Evolutionary conservation across 2,888 invertebrate species (phyloP), one percentile per base, ranked within the genome.

Genomic region (Noctua janthe): DNA sequence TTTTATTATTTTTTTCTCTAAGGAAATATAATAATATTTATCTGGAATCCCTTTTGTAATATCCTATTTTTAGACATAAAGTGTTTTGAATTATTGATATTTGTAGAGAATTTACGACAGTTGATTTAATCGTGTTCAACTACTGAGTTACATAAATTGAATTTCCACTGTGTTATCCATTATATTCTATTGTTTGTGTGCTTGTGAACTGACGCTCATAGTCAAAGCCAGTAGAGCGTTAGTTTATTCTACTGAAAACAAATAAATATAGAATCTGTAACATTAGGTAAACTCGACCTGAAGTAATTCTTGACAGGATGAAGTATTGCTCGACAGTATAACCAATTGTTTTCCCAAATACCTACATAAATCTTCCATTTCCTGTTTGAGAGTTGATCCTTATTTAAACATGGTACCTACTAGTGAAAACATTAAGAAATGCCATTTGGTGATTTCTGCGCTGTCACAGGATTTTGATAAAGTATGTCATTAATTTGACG

Each of bases 341-440:
- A 69, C n/a, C 47, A 47, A 69, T 69, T 69, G 69, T 69, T 69
- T 69, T 69, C n/a, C 47, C 47, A 69, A 69, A 69, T 69, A 69
- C 17, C 23, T 10, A 47, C 69, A 69, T 69, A 47, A 69, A 69
- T 69, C n/a, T 69, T 17, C 69, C n/a, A 20, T 66, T 66, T 66
- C 39, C 39, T 66, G 64, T 64, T 66, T 11, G 20, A 20, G 20
- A 39, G 20, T 20, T 66, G 20, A 39, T 66, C 5, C 39, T 1
- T 1, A 20, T 66, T 69, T 47, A 10, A 69, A 69, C n/a, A 47
- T 8, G 23, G n/a, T 47, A 69, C n/a, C n/a, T n/a, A n/a, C 47
- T 47, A 69, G 69, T 47, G n/a, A 69, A n/a, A n/a, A 43, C 69
- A 47, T 5, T 7, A 69, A n/a, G n/a, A 47, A 69, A 8, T 69